Evolutionary conservation across 2,888 invertebrate species (phyloP), one percentile per base, ranked within the genome.

Genomic region (Diadromus collaris): DNA sequence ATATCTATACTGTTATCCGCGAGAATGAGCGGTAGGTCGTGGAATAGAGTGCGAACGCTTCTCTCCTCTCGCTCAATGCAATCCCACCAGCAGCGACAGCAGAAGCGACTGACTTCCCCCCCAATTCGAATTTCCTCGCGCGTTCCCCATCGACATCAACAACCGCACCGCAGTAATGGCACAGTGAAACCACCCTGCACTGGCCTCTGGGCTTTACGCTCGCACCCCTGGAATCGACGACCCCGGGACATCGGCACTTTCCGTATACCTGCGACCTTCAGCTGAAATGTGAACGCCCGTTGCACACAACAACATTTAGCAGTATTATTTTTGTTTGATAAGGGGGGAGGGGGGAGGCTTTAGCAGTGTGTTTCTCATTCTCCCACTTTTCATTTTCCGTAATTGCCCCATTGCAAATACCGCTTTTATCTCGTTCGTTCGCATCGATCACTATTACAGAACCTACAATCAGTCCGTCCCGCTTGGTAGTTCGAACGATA

Each of bases 111-210:
- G 63, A 72, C 78, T 78, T 81, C 69, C 80, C 79, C 83, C 83
- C 86, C 83, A 86, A 87, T 87, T 85, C 81, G 83, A 83, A 83
- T 80, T 83, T 85, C 83, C 80, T 84, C 79, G 77, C 71, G 63
- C 61, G 71, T 67, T 56, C 81, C 78, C 34, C 67, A 67, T 72
- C 51, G 74, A n/a, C 80, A 77, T 70, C 77, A 61, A 74, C 74
- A 68, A 74, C 70, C 65, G 65, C 69, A 58, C 72, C 58, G 60
- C 76, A 76, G 70, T 73, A 63, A 68, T 72, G 58, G 76, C 68
- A 63, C 46, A 58, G 38, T 56, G 29, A 58, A 56, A 54, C 16
- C n/a, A 60, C 71, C 74, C 63, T 38, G 60, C 79, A 69, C 73
- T 13, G 29, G 54, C 61, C 71, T 71, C 24, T 32, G 10, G 64